Conservation (phyloP, 2,888 invertebrate species). For the Stenurella melanura region DNA sequence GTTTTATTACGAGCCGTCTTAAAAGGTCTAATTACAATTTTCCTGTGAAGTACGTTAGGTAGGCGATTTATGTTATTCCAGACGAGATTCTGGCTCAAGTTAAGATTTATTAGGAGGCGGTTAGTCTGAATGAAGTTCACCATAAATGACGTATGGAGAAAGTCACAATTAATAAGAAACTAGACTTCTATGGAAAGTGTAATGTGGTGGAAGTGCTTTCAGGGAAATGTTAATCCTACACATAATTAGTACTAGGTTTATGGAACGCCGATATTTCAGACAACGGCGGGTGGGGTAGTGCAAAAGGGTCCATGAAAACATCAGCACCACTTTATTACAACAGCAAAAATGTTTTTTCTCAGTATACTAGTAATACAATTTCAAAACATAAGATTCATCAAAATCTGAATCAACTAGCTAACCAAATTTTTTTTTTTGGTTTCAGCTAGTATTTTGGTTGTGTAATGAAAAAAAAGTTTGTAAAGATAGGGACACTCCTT, state of each 20-base stretch:
- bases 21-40: slow-evolving; percentile 1
- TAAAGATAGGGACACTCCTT: too few species aligned
- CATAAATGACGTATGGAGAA: slow-evolving; percentile 1
- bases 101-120: slow-evolving; percentile 19
- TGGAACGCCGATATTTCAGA: not conserved
- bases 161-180: slow-evolving; percentile 17
- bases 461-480: too few species aligned
- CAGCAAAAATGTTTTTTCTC: too few species aligned
- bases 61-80: slow-evolving; percentile 3
- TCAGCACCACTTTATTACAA: too few species aligned
- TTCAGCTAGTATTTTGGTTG: too few species aligned
- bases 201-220: slow-evolving; percentile 18
- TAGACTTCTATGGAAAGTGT: not conserved
- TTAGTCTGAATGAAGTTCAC: slow-evolving; percentile 2
- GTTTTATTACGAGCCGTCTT: not conserved
- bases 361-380: too few species aligned
- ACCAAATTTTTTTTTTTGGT: too few species aligned
- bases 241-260: not conserved
- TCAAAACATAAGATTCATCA: too few species aligned
- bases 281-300: too few species aligned
- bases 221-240: not conserved
- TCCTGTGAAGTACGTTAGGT: not conserved
- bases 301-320: too few species aligned
- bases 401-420: too few species aligned
- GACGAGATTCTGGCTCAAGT: slow-evolving; percentile 11